Evolutionary conservation across 2,797 vertebrate species (phyloP).

Genomic region (Argyrosomus regius): DNA sequence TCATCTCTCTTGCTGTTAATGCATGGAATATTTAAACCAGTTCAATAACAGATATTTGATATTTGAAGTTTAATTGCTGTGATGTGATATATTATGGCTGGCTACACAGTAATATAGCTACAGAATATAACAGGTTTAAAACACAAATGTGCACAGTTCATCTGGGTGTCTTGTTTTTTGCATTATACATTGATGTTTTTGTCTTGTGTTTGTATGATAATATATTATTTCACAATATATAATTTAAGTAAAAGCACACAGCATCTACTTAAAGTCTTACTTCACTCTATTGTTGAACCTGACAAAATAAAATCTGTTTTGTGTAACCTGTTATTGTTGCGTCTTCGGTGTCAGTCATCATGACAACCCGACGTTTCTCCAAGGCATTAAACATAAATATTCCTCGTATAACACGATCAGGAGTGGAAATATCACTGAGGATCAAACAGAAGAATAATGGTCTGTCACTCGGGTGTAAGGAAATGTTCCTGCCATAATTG

Average conservation of each 20-base stretch:
- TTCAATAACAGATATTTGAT: not conserved
- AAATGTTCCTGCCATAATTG: constrained; percentile 3
- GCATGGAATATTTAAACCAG: not conserved
- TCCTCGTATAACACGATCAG: not conserved
- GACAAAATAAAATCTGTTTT: not conserved
- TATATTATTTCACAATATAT: not conserved
- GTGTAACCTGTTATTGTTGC: not conserved
- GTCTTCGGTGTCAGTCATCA: not conserved
- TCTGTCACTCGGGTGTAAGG: not conserved
- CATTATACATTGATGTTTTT: not conserved
- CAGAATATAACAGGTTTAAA: not conserved
- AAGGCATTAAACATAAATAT: not conserved
- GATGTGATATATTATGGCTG: not conserved
- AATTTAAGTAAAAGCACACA: not conserved
- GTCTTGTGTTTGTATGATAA: no score
- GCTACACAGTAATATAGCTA: not conserved
- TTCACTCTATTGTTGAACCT: not conserved
- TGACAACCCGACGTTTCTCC: not conserved
- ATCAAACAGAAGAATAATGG: not conserved
- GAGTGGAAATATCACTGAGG: not conserved
- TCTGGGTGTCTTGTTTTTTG: not conserved
- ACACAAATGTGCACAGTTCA: not conserved
- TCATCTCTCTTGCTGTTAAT: no score
- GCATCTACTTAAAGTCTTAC: not conserved
- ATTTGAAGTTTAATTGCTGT: not conserved